Evolutionary conservation across 2,888 invertebrate species (phyloP), one percentile per base, ranked within the genome.

Genomic region (Hirtodrosophila duncani): DNA sequence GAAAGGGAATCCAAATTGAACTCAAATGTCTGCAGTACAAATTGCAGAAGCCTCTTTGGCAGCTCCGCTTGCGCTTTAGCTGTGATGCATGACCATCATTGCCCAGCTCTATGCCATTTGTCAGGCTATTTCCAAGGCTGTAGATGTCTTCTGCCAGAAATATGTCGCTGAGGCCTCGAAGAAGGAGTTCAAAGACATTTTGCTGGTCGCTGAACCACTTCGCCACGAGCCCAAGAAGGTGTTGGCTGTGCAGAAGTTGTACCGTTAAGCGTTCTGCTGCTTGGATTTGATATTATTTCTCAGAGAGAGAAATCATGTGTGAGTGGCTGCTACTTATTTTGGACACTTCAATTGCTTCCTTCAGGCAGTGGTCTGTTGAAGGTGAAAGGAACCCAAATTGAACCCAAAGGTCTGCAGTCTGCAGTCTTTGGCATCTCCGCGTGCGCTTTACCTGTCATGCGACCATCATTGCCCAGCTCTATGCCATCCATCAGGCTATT

Each of bases 171-270:
- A 99, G 89, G 98, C 98, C 10, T 97, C 97, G 60, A 99, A 99
- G 89, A 99, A 99, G 88, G 99, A 99, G 89, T 94, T 99, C 86
- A 99, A 99, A 88, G 98, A 99, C 86, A 97, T 98, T 84, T 91
- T 99, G 67, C 90, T 99, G 87, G 99, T 99, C 58, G 98, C 99
- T 41, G 99, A 99, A 89, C 99, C 99, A 50, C 93, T 99, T 86
- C 94, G 99, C 78, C 98, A 98, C 88, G 99, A 99, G 90, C 96
- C 99, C 85, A 99, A 99, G 93, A 99, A 99, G 89, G 99, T 86
- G 98, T 99, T 74, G 93, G 99, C 88, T 99, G 98, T n/a, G 95
- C 99, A 99, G 90, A 99, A 99, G 89, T 99, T 99, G 71, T 99
- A 99, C 92, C 99, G 99, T 96, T 99, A 97, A 97, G 71, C 48